Base-by-base conservation (phyloP, 2,113 vertebrate species). In the Siniperca chuatsi region DNA sequence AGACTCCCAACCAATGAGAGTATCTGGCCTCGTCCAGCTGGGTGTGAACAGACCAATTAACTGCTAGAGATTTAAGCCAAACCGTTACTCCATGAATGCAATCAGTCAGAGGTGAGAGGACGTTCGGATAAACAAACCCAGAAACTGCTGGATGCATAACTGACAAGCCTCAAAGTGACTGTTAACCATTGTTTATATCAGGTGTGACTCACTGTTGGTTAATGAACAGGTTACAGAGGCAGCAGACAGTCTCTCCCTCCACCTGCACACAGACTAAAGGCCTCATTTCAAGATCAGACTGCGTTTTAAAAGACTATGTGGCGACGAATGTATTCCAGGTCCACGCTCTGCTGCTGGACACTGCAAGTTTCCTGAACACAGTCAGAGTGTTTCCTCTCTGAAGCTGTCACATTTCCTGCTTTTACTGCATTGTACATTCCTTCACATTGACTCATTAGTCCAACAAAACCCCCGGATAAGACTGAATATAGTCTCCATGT, bases 1-100 rank as follows among this genome's bases (percentile, higher is more conserved):
- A 77, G 72, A 77, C 46, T 86, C 65, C 60, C 77, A 82, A 55
- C 95, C 95, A 96, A 96, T 96, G 78, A 74, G 90, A 94, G 81
- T 6, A 46, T 65, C 78, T 21, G 66, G 55, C 61, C 71, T 79
- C 46, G 50, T 90, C 87, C 90, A 88, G 92, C 90, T 91, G 91
- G 72, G 71, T 79, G 78, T 72, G 87, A 94, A 92, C 71, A 78
- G 78, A 83, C 95, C 95, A 96, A 95, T 95, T 79, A 90, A 57
- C 86, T 57, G 50, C 62, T 18, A 89, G 90, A 84, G 89, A 95
- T 94, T 96, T 92, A 87, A 95, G 95, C 74, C 79, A 74, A 94
- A 95, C 92, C 71, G 88, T 95, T 95, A 86, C 66, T 82, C 35
- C 29, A n/a, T 73, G 70, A 87, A 85, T 48, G 16, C 60, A 55